Evolutionary conservation across 2,797 vertebrate species (phyloP).

Genomic region (Ctenosaura bakeri): DNA sequence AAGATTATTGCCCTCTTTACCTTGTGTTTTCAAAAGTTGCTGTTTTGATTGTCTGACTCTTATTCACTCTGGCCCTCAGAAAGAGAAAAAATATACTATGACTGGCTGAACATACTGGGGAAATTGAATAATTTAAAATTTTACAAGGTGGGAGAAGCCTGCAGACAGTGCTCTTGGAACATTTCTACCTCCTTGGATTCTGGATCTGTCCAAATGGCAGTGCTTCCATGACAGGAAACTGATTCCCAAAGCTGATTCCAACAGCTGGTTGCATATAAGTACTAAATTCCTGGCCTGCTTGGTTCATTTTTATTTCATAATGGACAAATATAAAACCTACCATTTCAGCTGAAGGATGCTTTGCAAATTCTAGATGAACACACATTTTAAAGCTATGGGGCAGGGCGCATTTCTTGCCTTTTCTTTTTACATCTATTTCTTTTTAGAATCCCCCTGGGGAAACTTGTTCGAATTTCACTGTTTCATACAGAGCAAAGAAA

Average conservation of each 20-base stretch:
- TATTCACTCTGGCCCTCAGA: neutral
- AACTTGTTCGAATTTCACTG: slow-evolving; percentile 26
- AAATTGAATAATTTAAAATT: neutral
- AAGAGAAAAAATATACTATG: neutral
- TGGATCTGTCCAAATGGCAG: neutral
- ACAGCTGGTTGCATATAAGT: neutral
- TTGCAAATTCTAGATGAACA: neutral
- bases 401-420: neutral
- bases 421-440: neutral
- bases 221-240: neutral
- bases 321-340: accelerated
- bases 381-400: neutral
- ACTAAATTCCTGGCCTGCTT: neutral
- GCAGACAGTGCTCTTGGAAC: neutral
- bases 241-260: neutral
- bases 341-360: neutral
- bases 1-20: neutral
- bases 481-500: slow-evolving; percentile 10
- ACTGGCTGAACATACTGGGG: neutral
- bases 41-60: neutral
- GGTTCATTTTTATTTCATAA: slow-evolving; percentile 37
- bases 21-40: neutral
- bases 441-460: accelerated
- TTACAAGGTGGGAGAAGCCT: neutral
- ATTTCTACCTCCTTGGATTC: neutral